Evolutionary conservation across 2,888 invertebrate species (phyloP).

Genomic region (Parnassius orleans): DNA sequence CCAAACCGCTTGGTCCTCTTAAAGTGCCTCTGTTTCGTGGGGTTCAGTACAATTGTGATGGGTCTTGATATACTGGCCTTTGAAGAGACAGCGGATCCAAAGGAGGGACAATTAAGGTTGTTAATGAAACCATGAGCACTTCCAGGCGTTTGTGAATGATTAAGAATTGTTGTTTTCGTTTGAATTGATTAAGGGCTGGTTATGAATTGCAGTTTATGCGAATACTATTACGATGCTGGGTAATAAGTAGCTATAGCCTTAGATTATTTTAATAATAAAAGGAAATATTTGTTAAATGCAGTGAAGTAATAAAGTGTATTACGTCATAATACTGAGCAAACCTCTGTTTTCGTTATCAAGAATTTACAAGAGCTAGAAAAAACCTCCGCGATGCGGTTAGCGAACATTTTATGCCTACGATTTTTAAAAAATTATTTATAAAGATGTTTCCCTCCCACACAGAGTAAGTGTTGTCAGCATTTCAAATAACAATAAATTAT

Average conservation of each 20-base stretch:
- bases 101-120: slow-evolving; percentile 51
- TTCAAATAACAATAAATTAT: no score
- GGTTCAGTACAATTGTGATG: slow-evolving; percentile 13
- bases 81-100: slow-evolving; percentile 37
- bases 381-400: no score
- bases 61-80: slow-evolving; percentile 32
- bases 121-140: slow-evolving; percentile 48
- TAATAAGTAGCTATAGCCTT: not conserved
- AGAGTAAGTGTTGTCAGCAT: no score
- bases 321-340: no score
- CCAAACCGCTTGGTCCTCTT: slow-evolving; percentile 12
- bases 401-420: no score
- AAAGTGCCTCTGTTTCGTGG: not conserved
- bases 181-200: slow-evolving; percentile 26
- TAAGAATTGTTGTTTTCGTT: slow-evolving; percentile 37
- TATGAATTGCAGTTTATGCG: slow-evolving; percentile 24
- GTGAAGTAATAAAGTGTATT: no score
- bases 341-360: no score
- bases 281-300: no score
- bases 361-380: no score
- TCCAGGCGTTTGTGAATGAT: slow-evolving; percentile 48
- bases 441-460: no score
- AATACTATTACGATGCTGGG: not conserved
- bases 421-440: no score
- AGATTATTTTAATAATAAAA: no score